phyloP scores from a whole-genome alignment of 2,113 vertebrate genomes.

The Circaetus gallicus region DNA sequence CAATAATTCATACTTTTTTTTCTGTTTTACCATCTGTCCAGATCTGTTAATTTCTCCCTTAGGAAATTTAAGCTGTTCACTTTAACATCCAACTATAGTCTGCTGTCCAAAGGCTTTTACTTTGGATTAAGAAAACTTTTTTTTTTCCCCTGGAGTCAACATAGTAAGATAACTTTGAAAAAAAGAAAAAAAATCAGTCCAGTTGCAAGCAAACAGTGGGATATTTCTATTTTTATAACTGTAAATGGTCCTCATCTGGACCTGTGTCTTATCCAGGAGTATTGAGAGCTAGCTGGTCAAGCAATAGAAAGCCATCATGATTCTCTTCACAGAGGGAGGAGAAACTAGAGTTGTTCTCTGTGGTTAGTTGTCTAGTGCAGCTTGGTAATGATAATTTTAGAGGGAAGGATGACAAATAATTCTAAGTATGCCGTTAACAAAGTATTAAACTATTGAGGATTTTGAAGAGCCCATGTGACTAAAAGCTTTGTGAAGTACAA shows the following conservation, averaged over 20 bases:
- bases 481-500: neutral
- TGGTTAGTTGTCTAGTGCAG: neutral
- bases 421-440: neutral
- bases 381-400: neutral
- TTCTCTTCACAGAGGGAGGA: neutral
- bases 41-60: neutral
- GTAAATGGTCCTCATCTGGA: neutral
- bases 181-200: neutral
- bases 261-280: neutral
- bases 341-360: neutral
- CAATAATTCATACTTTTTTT: neutral
- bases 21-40: neutral
- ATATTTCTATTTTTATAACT: neutral
- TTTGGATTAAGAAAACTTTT: neutral
- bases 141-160: neutral
- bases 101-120: neutral
- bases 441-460: neutral
- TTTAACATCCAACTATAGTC: neutral
- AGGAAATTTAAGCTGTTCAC: neutral
- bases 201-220: neutral
- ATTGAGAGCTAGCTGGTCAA: neutral
- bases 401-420: neutral
- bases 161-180: neutral
- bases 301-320: neutral
- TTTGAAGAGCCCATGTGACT: neutral